Conservation (phyloP, 2,797 vertebrate species). For the Megaceryle alcyon region DNA sequence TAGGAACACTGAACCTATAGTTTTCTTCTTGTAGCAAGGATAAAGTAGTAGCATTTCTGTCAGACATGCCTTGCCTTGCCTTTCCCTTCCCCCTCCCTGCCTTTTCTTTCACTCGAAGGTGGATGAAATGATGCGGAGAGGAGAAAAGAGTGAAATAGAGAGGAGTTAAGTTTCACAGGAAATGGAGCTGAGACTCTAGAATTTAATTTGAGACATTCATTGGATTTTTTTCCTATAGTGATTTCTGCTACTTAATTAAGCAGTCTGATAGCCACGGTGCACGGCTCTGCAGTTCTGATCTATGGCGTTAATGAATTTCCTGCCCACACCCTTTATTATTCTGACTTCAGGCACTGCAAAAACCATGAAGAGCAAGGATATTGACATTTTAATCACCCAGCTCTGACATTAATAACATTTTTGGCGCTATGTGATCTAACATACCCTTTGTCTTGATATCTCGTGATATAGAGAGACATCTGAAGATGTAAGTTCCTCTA, state of each 20-base stretch:
- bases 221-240: background rate
- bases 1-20: background rate
- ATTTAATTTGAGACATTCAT: background rate
- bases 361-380: conserved; percentile 9
- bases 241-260: conserved; percentile 51
- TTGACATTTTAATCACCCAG: conserved; percentile 44
- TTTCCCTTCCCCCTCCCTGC: background rate
- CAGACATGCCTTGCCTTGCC: background rate
- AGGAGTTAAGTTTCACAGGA: background rate
- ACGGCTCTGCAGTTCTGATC: background rate
- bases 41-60: background rate
- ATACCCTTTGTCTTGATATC: conserved; percentile 3
- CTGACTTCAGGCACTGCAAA: conserved; percentile 5
- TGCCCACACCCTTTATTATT: conserved; percentile 12
- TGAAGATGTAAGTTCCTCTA: background rate
- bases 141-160: background rate
- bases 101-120: background rate
- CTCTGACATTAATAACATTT: conserved; percentile 26
- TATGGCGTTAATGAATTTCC: conserved; percentile 25
- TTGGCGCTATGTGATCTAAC: conserved; percentile 9
- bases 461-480: background rate
- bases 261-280: background rate
- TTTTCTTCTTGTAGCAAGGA: background rate
- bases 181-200: background rate
- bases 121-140: background rate